Evolutionary conservation across 2,113 vertebrate genomes (phyloP), one percentile per base, ranked within the genome.

Genomic region (Bufo bufo): DNA sequence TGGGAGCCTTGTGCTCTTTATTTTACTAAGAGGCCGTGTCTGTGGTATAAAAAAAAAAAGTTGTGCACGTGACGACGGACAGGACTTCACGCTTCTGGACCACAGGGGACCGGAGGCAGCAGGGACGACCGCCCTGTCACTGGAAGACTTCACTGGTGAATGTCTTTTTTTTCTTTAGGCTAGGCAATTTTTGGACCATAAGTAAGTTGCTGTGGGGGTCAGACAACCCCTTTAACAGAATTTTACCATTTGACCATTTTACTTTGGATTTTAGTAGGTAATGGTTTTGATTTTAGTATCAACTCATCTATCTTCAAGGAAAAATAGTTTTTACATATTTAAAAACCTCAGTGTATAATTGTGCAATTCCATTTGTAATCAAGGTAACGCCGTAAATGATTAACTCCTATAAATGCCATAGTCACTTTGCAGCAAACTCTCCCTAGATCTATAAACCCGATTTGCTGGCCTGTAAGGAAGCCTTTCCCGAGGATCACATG

Each of bases 311-410:
- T 61, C 3, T 43, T 13, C 33, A 82, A 3, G 19, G 2, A n/a
- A 5, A n/a, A 52, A 69, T 33, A 52, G 33, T 20, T 47, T 43
- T 63, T 20, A 10, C 33, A n/a, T 47, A n/a, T 47, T 78, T 75
- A 23, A 10, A 17, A 33, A 59, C 10, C 6, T 45, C 14, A 19
- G 43, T 61, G 58, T 6, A 79, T 45, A 79, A 79, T 79, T 33
- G 54, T 14, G 16, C 69, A 43, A 23, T 77, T 52, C 77, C 13
- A 61, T 61, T 61, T 81, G 56, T 33, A 17, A 43, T n/a, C 47
- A 49, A 83, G 65, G 47, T 84, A 71, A 54, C 63, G 33, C 12
- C 20, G 12, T 84, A 16, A 69, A 84, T 84, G 33, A 71, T 66
- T 84, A 16, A 69, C 20, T 54, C 12, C 49, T 52, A 54, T 6